A percentile compares a stretch with the other conserved stretches of the same genome.
These are phyloP conservation scores for Pedionomus torquatus DNA, from an alignment of 2,113 vertebrate species.

Conservation along the genomic window DNA sequence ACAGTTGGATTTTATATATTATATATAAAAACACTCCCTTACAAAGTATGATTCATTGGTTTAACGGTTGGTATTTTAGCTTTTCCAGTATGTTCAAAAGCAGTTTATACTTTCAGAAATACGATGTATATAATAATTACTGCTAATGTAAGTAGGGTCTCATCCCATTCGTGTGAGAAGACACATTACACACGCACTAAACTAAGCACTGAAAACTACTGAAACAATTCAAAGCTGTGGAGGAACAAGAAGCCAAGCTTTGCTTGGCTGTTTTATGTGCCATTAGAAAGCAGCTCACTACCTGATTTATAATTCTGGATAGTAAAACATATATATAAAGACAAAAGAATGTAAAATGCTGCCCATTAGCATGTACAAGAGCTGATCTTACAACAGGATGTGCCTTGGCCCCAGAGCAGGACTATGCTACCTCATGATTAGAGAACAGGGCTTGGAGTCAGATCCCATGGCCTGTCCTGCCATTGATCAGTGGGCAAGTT, in stretches of 20 bases:
- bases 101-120: constrained; percentile 51
- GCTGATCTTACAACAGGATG: neutral
- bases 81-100: constrained; percentile 60
- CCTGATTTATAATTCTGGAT: neutral
- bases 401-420: neutral
- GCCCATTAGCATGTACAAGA: neutral
- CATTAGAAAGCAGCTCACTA: neutral
- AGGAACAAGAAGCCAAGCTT: neutral
- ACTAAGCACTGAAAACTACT: neutral
- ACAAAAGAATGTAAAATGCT: neutral
- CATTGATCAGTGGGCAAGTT: neutral
- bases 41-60: constrained; percentile 52
- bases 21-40: constrained; percentile 43
- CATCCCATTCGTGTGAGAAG: neutral
- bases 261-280: neutral
- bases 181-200: neutral
- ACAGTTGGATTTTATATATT: constrained; percentile 44
- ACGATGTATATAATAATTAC: constrained; percentile 55
- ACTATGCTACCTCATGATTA: neutral
- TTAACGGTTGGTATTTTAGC: constrained; percentile 58
- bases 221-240: neutral
- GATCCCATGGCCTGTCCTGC: neutral
- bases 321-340: neutral
- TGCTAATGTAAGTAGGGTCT: constrained; percentile 22
- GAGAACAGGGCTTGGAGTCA: neutral